These are phyloP conservation scores for Netta rufina DNA, from an alignment of 2,797 vertebrate species.

Conservation along the genomic window DNA sequence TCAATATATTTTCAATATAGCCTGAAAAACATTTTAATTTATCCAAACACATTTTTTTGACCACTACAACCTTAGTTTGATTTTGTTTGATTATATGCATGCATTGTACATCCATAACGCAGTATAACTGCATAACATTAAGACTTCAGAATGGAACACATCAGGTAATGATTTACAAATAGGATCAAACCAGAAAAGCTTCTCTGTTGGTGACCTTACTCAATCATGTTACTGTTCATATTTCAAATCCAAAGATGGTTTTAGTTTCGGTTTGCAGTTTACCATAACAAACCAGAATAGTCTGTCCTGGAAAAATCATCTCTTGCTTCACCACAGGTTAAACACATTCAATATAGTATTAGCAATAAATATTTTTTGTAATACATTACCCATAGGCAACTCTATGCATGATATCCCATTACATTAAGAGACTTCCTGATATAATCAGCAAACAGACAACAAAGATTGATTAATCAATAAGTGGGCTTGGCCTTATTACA, in stretches of 20 bases:
- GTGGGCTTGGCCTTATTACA: conserved; percentile 77
- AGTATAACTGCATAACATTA: not conserved
- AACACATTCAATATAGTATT: not conserved
- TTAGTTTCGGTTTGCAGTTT: not conserved
- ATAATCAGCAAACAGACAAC: conserved; percentile 64
- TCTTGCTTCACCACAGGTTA: not conserved
- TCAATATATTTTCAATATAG: not conserved
- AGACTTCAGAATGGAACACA: not conserved
- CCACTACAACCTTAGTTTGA: not conserved
- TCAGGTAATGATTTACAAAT: not conserved
- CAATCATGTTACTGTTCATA: not conserved
- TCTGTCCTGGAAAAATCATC: not conserved
- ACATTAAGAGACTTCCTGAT: conserved; percentile 72
- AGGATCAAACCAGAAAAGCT: not conserved
- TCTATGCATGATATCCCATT: conserved; percentile 64
- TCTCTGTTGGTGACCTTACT: not conserved
- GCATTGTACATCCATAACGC: accelerated
- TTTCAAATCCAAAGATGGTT: not conserved
- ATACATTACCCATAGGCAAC: conserved; percentile 31
- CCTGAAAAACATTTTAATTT: not conserved
- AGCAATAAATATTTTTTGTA: conserved; percentile 62
- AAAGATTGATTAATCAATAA: conserved; percentile 80
- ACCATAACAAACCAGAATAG: not conserved
- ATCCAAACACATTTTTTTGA: not conserved
- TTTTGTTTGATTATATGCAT: not conserved